A percentile compares a stretch with the other conserved stretches of the same genome.
phyloP scores from a whole-genome alignment of 2,797 vertebrate species.

The Threskiornis aethiopicus region DNA sequence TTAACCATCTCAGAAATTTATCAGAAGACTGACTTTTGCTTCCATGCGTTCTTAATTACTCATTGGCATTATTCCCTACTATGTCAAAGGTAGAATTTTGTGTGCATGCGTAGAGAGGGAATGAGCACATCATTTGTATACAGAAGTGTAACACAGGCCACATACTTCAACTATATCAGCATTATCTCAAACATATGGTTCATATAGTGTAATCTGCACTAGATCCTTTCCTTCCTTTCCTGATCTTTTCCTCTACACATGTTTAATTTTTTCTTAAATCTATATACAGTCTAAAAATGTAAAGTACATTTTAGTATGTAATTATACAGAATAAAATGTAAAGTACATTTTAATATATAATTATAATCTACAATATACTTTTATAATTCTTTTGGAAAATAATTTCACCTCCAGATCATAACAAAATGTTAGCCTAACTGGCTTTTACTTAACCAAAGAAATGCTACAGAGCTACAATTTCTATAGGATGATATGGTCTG shows the following conservation, averaged over 20 bases:
- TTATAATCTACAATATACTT: not conserved
- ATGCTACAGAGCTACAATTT: not conserved
- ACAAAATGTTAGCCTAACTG: not conserved
- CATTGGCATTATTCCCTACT: not conserved
- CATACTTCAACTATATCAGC: constrained; percentile 2
- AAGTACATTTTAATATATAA: not conserved
- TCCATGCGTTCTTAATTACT: constrained; percentile 37
- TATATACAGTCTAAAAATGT: not conserved
- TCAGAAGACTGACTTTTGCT: not conserved
- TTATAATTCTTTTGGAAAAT: not conserved
- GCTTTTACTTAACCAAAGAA: not conserved
- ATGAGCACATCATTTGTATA: not conserved
- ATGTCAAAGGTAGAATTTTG: not conserved
- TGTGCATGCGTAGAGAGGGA: not conserved
- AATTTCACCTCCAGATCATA: not conserved
- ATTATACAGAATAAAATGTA: not conserved
- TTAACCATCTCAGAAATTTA: not conserved
- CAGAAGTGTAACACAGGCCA: not conserved
- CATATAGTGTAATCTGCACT: not conserved
- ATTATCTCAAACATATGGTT: constrained; percentile 30
- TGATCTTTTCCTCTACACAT: not conserved
- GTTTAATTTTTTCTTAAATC: constrained; percentile 18
- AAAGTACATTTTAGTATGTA: not conserved
- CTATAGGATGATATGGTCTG: not conserved
- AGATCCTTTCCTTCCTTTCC: constrained; percentile 36